Conservation (phyloP, 2,113 vertebrate genomes). For the Tretioscincus oriximinensis region DNA sequence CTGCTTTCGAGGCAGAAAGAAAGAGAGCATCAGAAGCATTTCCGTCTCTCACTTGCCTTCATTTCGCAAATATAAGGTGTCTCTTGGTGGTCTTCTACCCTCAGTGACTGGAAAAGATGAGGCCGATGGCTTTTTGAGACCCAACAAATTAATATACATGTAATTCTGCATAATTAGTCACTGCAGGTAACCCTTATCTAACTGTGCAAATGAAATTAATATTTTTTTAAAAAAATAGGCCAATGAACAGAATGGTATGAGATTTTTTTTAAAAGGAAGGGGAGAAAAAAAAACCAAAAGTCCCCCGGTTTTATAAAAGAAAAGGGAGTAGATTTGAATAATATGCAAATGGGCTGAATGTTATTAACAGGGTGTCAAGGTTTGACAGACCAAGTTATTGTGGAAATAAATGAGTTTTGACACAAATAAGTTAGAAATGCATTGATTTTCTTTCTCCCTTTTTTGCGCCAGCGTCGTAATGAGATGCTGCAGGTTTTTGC, state of each 20-base stretch:
- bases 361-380: conserved; percentile 84
- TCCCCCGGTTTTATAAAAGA: conserved; percentile 72
- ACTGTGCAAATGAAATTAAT: conserved; percentile 74
- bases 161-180: conserved; percentile 79
- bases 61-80: conserved; percentile 65
- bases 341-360: conserved; percentile 82
- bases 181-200: conserved; percentile 82
- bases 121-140: conserved; percentile 56
- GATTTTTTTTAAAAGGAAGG: conserved; percentile 20
- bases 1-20: conserved; percentile 56
- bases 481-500: conserved; percentile 73
- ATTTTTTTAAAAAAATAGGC: conserved; percentile 63
- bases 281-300: conserved; percentile 25
- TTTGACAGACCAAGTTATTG: conserved; percentile 83
- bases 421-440: conserved; percentile 86
- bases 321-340: conserved; percentile 77
- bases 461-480: conserved; percentile 76
- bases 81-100: conserved; percentile 58
- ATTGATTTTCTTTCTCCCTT: conserved; percentile 70
- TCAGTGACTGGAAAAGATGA: conserved; percentile 57
- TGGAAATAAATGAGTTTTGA: conserved; percentile 89
- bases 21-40: conserved; percentile 51
- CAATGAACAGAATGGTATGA: conserved; percentile 55
- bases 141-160: conserved; percentile 78
- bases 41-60: conserved; percentile 51